phyloP scores from a whole-genome alignment of 2,888 invertebrate genomes.

The Slavum lentiscoides region DNA sequence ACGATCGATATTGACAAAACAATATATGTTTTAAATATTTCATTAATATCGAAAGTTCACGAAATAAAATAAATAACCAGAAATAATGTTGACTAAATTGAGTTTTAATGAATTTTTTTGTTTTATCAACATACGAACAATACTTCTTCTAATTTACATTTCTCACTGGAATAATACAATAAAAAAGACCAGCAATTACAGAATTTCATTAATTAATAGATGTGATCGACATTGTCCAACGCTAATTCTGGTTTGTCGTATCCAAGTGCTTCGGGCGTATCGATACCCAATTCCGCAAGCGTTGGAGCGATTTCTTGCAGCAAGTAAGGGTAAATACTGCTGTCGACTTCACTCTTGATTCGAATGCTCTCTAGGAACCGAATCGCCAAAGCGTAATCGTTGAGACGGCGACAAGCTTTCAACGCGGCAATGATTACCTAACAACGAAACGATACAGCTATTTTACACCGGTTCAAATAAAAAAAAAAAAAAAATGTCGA shows the following conservation, averaged over 20 bases:
- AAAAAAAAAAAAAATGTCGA: too few relatives aligned
- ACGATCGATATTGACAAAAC: too few relatives aligned
- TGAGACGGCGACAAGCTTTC: conserved; percentile 87
- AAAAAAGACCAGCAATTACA: not conserved
- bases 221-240: conserved; percentile 73
- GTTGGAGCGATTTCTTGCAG: conserved; percentile 90
- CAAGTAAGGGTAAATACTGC: conserved; percentile 84
- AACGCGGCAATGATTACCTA: conserved; percentile 80
- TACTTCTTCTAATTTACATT: conserved; percentile 34
- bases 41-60: not conserved
- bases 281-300: conserved; percentile 88
- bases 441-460: not conserved
- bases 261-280: conserved; percentile 92
- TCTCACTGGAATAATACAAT: not conserved
- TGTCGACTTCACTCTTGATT: conserved; percentile 75
- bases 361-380: conserved; percentile 91
- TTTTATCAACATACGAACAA: conserved; percentile 14
- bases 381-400: conserved; percentile 90
- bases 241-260: conserved; percentile 96
- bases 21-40: too few relatives aligned
- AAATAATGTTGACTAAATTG: conserved; percentile 20
- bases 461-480: not conserved
- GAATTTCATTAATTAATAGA: conserved; percentile 60
- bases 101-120: not conserved
- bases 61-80: not conserved